Evolutionary conservation across 2,888 invertebrate genomes (phyloP).

Genomic region (Cetonia aurata): DNA sequence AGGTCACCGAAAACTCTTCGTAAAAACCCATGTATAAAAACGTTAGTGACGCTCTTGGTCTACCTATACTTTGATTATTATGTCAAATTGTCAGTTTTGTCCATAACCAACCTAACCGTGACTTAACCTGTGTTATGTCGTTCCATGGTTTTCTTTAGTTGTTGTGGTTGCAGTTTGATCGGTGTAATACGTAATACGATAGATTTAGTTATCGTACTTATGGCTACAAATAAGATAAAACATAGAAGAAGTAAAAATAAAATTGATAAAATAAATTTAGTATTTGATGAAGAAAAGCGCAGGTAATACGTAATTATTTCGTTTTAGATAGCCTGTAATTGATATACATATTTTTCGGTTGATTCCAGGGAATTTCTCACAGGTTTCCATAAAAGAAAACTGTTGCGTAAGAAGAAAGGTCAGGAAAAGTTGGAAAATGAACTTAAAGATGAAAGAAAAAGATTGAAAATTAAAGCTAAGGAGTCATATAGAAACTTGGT

Average conservation of each 20-base stretch:
- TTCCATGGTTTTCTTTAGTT: too few species aligned
- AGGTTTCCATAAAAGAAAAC: conserved; percentile 85
- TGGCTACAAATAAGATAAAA: conserved; percentile 56
- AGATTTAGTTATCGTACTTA: conserved; percentile 6
- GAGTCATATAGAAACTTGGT: conserved; percentile 82
- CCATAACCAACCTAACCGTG: too few species aligned
- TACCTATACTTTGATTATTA: too few species aligned
- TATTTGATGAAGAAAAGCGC: conserved; percentile 73
- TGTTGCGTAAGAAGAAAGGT: conserved; percentile 81
- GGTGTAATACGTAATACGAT: background rate
- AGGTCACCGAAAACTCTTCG: too few species aligned
- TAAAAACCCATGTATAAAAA: too few species aligned
- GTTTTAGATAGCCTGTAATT: background rate
- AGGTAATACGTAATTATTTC: conserved; percentile 64
- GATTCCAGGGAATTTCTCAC: conserved; percentile 80
- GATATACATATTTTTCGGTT: conserved; percentile 8
- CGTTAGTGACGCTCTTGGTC: too few species aligned
- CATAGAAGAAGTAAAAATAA: conserved; percentile 65
- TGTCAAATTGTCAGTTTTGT: too few species aligned
- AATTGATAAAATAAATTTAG: conserved; percentile 68
- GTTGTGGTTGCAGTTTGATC: too few species aligned
- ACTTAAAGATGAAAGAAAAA: conserved; percentile 81
- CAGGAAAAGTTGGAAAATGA: conserved; percentile 78
- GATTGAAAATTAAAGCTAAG: conserved; percentile 80
- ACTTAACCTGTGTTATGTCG: too few species aligned